Evolutionary conservation across 1,140 invertebrate species (phyloP), one percentile per base, ranked within the genome.

Genomic region (Harpegnathos saltator): DNA sequence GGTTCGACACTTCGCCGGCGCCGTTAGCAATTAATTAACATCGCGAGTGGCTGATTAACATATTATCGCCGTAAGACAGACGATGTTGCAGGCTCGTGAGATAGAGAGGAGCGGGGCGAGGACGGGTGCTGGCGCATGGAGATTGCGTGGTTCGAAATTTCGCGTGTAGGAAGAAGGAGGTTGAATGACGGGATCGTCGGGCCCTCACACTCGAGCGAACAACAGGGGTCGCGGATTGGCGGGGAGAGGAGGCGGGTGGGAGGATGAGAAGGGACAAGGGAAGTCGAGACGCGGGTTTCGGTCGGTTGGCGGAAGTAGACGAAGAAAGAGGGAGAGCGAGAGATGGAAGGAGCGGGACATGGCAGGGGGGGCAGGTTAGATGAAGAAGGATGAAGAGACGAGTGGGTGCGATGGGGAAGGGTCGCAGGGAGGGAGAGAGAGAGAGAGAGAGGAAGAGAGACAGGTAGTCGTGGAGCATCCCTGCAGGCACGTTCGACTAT

Each of bases 31-130:
- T 91, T 90, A 91, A 91, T 91, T 92, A 92, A 92, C 89, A 91
- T 90, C 78, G 85, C 84, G 87, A 90, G 77, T 82, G 82, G 85
- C 85, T 90, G 87, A 92, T 92, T 91, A 91, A 88, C 91, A 90
- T 91, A 91, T 91, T 91, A 91, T 92, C 91, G 89, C 83, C 74
- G 81, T 87, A 90, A 90, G 86, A 83, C 90, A 90, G 90, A 65
- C 90, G 58, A 11, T 59, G 71, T 50, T 80, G 33, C 52, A 50
- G 44, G 9, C 22, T 75, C 9, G 22, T 33, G 63, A 82, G 50
- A 59, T 38, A 29, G 17, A 52, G 77, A 44, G 33, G 48, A 54
- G 29, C 29, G 15, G 24, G 61, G n/a, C 65, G 66, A 81, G 73
- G 62, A 56, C 61, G 26, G 58, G n/a, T 29, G 50, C 19, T 68